phyloP scores from a whole-genome alignment of 2,888 invertebrate species.

The Brenthis daphne region DNA sequence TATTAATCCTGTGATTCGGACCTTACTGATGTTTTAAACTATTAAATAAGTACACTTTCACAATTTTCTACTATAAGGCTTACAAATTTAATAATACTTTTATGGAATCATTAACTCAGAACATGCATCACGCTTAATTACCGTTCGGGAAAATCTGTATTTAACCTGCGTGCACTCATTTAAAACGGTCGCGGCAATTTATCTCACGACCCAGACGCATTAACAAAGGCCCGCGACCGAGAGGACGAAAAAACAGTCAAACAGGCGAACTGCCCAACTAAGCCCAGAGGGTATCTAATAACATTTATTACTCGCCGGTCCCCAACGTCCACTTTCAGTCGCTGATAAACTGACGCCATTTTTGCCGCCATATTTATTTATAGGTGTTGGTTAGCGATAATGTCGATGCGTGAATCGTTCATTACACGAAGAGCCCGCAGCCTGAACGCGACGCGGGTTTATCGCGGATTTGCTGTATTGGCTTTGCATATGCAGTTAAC shows the following conservation, averaged over 20 bases:
- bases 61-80: not conserved
- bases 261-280: constrained; percentile 57
- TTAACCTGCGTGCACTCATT: constrained; percentile 52
- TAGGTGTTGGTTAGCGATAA: constrained; percentile 73
- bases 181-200: constrained; percentile 69
- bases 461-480: constrained; percentile 47
- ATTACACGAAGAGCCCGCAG: constrained; percentile 51
- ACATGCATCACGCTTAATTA: constrained; percentile 34
- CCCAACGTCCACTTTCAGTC: constrained; percentile 79
- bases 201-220: constrained; percentile 76
- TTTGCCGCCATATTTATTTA: constrained; percentile 83
- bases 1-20: no score
- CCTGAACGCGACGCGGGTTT: constrained; percentile 46
- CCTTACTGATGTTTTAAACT: no score
- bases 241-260: constrained; percentile 64
- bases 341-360: constrained; percentile 81
- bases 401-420: constrained; percentile 67
- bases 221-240: constrained; percentile 74
- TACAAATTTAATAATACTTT: constrained; percentile 1
- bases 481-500: constrained; percentile 37
- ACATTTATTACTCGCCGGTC: constrained; percentile 80
- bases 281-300: constrained; percentile 82
- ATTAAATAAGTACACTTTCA: no score
- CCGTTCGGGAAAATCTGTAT: constrained; percentile 40
- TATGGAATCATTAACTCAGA: constrained; percentile 9